Base-by-base conservation (phyloP, 2,888 invertebrate species). In the Lasioglossum morio region DNA sequence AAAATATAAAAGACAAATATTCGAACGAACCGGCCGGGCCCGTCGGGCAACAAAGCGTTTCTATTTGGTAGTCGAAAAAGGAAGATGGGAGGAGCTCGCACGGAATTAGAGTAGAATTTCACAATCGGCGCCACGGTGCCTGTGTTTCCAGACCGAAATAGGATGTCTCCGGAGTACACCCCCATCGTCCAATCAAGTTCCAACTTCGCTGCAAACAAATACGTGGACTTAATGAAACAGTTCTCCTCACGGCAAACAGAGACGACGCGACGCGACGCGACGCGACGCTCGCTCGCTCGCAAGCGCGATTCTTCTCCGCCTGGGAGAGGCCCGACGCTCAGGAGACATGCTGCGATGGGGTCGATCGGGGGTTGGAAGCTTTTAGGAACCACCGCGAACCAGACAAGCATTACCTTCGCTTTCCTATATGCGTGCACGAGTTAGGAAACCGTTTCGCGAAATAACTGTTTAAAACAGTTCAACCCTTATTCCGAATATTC, bases 321-420 rank as follows among this genome's bases (percentile, higher is more conserved):
- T 37, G n/a, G 19, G 69, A 37, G 69, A 69, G 69, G 69, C 60
- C 53, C 77, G 79, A 74, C 77, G 48, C 69, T 40, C 37, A 63
- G 57, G 78, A 66, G 75, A 70, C 75, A 63, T 37, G 48, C 43
- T 27, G 77, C 69, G 72, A 70, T 19, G 53, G 69, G 63, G 73
- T 72, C 81, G 70, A 79, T 87, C 66, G 73, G 74, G 73, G 74
- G 69, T 48, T 81, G 75, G 76, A 81, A 73, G 83, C 86, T 89
- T 86, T 88, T 81, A 88, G 82, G 76, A 86, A 86, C 80, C 69
- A 48, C 16, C 73, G 82, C 76, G 76, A 76, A n/a, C 70, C 78
- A 84, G 78, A 84, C 70, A 14, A n/a, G 76, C 75, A 79, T 19
- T 69, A 46, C 37, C 8, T 69, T 23, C 37, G 4, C 16, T 3